Conservation (phyloP, 1,140 invertebrate genomes). For the Riptortus pedestris region DNA sequence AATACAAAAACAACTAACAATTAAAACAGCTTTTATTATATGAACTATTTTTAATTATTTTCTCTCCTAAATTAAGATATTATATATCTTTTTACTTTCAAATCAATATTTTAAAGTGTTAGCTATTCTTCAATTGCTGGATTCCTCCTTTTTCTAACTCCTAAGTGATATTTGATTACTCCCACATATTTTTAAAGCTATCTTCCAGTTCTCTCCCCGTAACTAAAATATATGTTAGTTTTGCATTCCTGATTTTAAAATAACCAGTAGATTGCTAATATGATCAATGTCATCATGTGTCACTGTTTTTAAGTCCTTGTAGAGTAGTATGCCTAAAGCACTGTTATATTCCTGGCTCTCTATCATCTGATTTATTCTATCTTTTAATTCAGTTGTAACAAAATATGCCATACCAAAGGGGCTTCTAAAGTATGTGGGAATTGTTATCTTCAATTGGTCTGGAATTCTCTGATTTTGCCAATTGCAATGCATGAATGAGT, state of each 20-base stretch:
- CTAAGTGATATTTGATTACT: background rate
- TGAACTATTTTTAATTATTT: too few species aligned
- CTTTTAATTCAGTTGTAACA: background rate
- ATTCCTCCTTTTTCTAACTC: background rate
- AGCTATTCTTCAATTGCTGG: too few species aligned
- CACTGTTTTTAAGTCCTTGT: background rate
- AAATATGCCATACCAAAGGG: conserved; percentile 2
- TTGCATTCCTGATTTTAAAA: background rate
- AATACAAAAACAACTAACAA: too few species aligned
- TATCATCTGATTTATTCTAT: background rate
- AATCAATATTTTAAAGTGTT: too few species aligned
- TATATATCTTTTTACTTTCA: too few species aligned
- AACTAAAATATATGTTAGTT: background rate
- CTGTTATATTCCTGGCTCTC: background rate
- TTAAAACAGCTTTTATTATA: too few species aligned
- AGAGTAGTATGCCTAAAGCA: background rate
- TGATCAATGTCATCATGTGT: background rate
- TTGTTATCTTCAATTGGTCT: background rate
- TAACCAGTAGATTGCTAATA: background rate
- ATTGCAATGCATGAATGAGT: background rate
- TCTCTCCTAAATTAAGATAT: too few species aligned
- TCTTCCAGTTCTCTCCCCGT: background rate
- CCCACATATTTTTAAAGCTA: background rate
- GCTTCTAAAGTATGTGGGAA: background rate
- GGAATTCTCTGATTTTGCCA: background rate